Base-by-base conservation (phyloP, 2,888 invertebrate species). In the Sisyra nigra region DNA sequence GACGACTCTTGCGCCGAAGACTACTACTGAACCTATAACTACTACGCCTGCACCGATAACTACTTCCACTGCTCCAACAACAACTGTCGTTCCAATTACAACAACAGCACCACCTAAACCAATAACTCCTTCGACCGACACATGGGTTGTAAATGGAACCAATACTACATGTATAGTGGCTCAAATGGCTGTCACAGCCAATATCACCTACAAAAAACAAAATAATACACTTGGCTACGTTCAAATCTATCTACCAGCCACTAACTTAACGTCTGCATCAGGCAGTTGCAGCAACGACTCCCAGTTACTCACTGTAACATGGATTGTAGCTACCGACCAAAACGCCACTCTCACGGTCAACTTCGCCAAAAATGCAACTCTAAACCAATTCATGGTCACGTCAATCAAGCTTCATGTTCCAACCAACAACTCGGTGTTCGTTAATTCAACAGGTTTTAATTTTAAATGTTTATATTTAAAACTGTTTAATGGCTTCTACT, bases 161-260 rank as follows among this genome's bases (percentile, higher is more conserved):
- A 55, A 54, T 24, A 46, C 43, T 1, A 72, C 74, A 5, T 84
- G 84, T 53, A 69, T 85, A 18, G 54, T 79, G 40, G 58, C 76
- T 6, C 65, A 75, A 58, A 75, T 82, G 66, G 76, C 80, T 1
- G 68, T 74, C 4, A 72, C 75, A 54, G 59, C 84, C 44, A 75
- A 73, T 49, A 57, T 84, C 41, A 65, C 63, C 31, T 72, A 74
- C 48, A 53, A 58, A 17, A 63, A 63, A 46, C 54, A 55, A 53
- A 63, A 60, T 45, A 53, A 53, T 46, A 55, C 55, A 44, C 49
- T 51, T 18, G 50, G 50, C 33, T 44, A 44, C 51, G 50, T 49
- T 3, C 46, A 59, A 32, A 57, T 66, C 40, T 62, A 68, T 48
- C 48, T 75, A 36, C 72, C 74, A 17, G 42, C 45, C 7, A 55